phyloP scores from a whole-genome alignment of 2,888 invertebrate species.

The Ametastegia equiseti region DNA sequence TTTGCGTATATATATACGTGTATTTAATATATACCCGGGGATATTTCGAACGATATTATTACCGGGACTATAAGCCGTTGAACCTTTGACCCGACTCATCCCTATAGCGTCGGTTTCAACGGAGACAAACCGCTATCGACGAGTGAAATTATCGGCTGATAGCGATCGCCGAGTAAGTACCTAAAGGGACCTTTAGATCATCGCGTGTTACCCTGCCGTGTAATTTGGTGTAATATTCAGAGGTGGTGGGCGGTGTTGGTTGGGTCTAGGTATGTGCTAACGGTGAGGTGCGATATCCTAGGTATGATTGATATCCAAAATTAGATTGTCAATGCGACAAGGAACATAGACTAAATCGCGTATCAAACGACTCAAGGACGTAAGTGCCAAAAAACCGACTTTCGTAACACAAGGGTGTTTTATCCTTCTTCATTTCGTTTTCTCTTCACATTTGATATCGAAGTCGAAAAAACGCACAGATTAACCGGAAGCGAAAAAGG shows the following conservation, averaged over 20 bases:
- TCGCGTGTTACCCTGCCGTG: not conserved
- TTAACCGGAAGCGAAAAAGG: too few relatives aligned
- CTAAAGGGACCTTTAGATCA: not conserved
- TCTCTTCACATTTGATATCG: too few relatives aligned
- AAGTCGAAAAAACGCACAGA: too few relatives aligned
- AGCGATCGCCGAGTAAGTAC: not conserved
- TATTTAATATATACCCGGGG: too few relatives aligned
- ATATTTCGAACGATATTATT: not conserved
- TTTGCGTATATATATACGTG: not conserved
- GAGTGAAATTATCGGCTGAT: conserved; percentile 9
- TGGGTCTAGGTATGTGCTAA: too few relatives aligned
- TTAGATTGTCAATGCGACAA: too few relatives aligned
- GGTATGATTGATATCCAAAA: not conserved
- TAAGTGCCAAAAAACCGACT: too few relatives aligned
- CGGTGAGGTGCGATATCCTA: not conserved
- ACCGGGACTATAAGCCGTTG: conserved; percentile 15
- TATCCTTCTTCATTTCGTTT: too few relatives aligned
- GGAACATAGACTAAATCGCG: too few relatives aligned
- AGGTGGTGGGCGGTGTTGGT: too few relatives aligned
- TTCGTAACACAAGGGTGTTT: too few relatives aligned
- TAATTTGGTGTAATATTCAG: not conserved
- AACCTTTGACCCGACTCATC: conserved; percentile 28
- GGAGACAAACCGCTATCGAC: not conserved
- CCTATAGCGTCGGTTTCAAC: not conserved
- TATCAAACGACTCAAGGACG: too few relatives aligned